Evolutionary conservation across 1,140 invertebrate species (phyloP).

Genomic region (Nasonia giraulti): DNA sequence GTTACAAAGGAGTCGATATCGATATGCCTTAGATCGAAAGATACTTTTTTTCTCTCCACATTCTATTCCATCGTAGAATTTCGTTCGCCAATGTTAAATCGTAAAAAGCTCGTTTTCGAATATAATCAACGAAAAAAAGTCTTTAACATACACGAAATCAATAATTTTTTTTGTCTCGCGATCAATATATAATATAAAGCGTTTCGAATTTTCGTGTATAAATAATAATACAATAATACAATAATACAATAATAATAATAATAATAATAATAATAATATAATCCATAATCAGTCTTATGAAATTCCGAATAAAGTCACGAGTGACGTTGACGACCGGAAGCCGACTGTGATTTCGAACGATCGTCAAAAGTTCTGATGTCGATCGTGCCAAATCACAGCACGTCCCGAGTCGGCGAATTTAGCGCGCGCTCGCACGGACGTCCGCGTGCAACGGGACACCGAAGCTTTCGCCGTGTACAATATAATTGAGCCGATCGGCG

Average conservation of each 20-base stretch:
- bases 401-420: not conserved
- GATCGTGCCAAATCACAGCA: not conserved
- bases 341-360: not conserved
- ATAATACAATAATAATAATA: too few species aligned
- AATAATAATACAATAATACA: not conserved
- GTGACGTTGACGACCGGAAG: not conserved
- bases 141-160: too few species aligned
- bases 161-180: not conserved
- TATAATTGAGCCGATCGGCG: not conserved
- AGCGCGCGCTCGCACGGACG: not conserved
- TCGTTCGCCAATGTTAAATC: not conserved
- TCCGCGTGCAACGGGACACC: not conserved
- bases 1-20: constrained; percentile 48
- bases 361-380: not conserved
- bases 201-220: constrained; percentile 12
- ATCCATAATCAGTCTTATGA: constrained; percentile 52
- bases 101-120: constrained; percentile 20
- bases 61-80: constrained; percentile 28
- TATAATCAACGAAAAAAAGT: constrained; percentile 1
- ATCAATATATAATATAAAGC: constrained; percentile 9
- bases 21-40: constrained; percentile 50
- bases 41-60: constrained; percentile 23
- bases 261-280: constrained; percentile 39
- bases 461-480: not conserved
- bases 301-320: constrained; percentile 39